These are phyloP conservation scores for Panorpa germanica DNA, from an alignment of 2,888 invertebrate genomes.

Conservation along the genomic window DNA sequence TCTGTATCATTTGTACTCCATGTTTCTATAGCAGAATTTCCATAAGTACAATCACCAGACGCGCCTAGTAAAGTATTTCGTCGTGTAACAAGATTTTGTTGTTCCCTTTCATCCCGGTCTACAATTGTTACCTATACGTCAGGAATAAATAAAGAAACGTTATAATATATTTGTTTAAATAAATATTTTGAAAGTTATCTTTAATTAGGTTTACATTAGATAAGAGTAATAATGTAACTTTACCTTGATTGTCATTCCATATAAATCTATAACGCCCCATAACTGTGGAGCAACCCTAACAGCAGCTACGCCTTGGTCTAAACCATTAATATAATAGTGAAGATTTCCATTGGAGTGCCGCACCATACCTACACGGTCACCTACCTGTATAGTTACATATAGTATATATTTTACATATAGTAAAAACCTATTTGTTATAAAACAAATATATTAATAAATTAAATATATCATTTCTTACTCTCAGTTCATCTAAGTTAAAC, in stretches of 20 bases:
- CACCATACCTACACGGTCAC: slow-evolving; percentile 85
- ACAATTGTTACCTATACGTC: slow-evolving; percentile 55
- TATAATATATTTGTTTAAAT: slow-evolving; percentile 1
- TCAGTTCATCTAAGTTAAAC: slow-evolving; percentile 82
- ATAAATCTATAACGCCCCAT: slow-evolving; percentile 90
- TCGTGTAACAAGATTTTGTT: slow-evolving; percentile 51
- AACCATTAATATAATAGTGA: slow-evolving; percentile 84
- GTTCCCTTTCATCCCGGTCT: slow-evolving; percentile 61
- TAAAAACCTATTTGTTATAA: slow-evolving; percentile 10
- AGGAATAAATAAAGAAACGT: too few relatives aligned
- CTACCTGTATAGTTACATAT: slow-evolving; percentile 59
- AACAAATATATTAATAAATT: neutral
- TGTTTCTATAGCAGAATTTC: slow-evolving; percentile 24
- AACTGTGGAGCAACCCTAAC: slow-evolving; percentile 60
- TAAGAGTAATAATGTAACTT: slow-evolving; percentile 16
- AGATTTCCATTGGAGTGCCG: slow-evolving; percentile 65
- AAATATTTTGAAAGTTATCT: slow-evolving; percentile 3
- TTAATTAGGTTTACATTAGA: neutral
- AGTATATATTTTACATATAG: neutral
- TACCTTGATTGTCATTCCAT: slow-evolving; percentile 87
- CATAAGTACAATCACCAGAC: slow-evolving; percentile 5
- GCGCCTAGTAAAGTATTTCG: slow-evolving; percentile 41
- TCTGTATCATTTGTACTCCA: slow-evolving; percentile 33
- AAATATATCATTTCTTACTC: slow-evolving; percentile 34
- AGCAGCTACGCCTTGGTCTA: slow-evolving; percentile 83